phyloP scores from a whole-genome alignment of 92 coral and sea anemone genomes.

The Muricea muricata region DNA sequence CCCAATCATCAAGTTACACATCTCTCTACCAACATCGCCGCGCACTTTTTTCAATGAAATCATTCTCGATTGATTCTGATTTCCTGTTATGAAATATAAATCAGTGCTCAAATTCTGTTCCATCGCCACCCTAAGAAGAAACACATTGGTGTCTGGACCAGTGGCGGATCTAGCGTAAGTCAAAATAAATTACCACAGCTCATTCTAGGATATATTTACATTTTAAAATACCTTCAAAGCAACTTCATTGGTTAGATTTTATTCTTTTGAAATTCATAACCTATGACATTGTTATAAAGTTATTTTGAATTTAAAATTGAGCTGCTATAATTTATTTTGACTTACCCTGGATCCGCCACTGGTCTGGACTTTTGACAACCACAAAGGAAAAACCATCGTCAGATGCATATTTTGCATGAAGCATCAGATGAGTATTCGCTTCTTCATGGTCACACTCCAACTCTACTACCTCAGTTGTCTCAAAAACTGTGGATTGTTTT shows the following conservation, averaged over 20 bases:
- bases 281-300: no score
- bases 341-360: no score
- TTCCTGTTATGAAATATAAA: not conserved
- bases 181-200: no score
- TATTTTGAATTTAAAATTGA: no score
- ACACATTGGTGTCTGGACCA: conserved; percentile 26
- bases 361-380: no score
- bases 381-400: not conserved
- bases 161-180: not conserved
- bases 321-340: no score
- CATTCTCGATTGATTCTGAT: not conserved
- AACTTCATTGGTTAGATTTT: no score
- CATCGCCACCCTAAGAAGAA: conserved; percentile 4
- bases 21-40: not conserved
- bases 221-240: no score
- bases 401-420: not conserved
- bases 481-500: not conserved
- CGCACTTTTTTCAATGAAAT: not conserved
- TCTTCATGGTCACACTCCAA: conserved; percentile 11
- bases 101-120: not conserved
- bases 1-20: conserved; percentile 15
- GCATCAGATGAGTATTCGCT: not conserved
- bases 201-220: no score
- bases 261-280: no score
- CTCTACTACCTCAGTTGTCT: not conserved